These are phyloP conservation scores for Etia nguti DNA, from an alignment of 2,113 vertebrate species.

Conservation along the genomic window DNA sequence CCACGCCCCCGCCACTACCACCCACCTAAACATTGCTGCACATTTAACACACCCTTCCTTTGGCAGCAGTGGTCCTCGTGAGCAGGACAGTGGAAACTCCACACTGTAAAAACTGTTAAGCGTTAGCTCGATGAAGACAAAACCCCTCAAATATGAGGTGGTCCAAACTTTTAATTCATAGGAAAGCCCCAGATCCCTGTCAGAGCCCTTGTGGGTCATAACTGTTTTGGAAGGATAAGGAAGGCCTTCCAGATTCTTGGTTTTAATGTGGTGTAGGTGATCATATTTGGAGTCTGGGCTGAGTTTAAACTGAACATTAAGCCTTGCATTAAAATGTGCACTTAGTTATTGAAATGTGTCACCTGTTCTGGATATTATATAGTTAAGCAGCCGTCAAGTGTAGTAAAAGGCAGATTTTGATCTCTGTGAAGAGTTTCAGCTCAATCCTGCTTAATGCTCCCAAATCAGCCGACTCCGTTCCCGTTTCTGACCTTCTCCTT, in stretches of 20 bases:
- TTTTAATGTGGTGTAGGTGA: background rate
- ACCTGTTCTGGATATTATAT: background rate
- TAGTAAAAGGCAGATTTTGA: background rate
- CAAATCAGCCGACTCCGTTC: background rate
- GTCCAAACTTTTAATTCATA: background rate
- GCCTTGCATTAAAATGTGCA: background rate
- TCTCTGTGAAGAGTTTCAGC: background rate
- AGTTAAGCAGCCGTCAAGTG: background rate
- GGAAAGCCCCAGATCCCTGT: background rate
- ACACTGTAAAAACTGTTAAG: background rate
- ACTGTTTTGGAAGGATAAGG: background rate
- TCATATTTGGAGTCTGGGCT: background rate
- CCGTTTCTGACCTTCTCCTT: background rate
- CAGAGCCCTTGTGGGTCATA: rapidly evolving
- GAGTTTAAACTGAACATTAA: background rate
- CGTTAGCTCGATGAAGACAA: background rate
- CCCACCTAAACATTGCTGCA: background rate
- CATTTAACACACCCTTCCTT: background rate
- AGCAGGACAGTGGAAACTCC: background rate
- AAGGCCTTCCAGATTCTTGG: background rate
- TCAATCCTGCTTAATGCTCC: background rate
- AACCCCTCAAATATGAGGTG: background rate
- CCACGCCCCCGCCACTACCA: background rate
- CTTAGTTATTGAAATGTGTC: background rate
- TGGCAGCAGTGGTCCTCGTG: background rate